Conservation (phyloP, 2,888 invertebrate genomes). For the Athalia cordata region DNA sequence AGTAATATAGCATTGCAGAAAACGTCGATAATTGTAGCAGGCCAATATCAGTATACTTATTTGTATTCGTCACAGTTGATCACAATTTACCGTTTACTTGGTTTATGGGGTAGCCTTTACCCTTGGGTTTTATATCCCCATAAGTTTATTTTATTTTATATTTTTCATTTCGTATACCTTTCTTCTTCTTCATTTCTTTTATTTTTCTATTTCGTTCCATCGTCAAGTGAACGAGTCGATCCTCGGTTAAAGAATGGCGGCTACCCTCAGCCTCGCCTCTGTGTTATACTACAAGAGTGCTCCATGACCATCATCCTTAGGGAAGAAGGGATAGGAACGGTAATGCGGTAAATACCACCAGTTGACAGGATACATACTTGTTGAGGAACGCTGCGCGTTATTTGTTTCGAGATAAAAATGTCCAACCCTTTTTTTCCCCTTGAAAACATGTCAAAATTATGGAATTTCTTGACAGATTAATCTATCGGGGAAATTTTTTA, state of each 20-base stretch:
- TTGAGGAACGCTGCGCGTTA: too few relatives aligned
- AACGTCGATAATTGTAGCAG: too few relatives aligned
- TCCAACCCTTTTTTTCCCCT: too few relatives aligned
- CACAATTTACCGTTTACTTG: too few relatives aligned
- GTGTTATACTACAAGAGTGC: conserved; percentile 35
- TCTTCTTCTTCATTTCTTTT: not conserved
- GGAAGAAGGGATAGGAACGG: not conserved
- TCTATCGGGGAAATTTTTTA: too few relatives aligned
- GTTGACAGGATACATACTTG: conserved; percentile 18
- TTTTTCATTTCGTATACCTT: not conserved
- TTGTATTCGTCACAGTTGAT: too few relatives aligned
- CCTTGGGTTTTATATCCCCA: not conserved
- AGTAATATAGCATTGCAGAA: too few relatives aligned
- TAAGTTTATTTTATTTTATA: not conserved
- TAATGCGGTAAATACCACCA: conserved; percentile 31
- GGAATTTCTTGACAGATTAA: too few relatives aligned
- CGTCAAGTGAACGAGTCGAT: conserved; percentile 2
- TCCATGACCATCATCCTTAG: conserved; percentile 34
- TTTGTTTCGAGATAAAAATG: too few relatives aligned
- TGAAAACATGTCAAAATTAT: too few relatives aligned
- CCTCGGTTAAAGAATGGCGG: conserved; percentile 19
- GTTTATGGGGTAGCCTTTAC: too few relatives aligned
- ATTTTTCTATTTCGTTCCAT: conserved; percentile 13
- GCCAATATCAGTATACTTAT: too few relatives aligned
- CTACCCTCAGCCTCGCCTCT: conserved; percentile 16